These are phyloP conservation scores for Petrocephalus sullivani DNA, from an alignment of 2,797 vertebrate species.

Conservation along the genomic window DNA sequence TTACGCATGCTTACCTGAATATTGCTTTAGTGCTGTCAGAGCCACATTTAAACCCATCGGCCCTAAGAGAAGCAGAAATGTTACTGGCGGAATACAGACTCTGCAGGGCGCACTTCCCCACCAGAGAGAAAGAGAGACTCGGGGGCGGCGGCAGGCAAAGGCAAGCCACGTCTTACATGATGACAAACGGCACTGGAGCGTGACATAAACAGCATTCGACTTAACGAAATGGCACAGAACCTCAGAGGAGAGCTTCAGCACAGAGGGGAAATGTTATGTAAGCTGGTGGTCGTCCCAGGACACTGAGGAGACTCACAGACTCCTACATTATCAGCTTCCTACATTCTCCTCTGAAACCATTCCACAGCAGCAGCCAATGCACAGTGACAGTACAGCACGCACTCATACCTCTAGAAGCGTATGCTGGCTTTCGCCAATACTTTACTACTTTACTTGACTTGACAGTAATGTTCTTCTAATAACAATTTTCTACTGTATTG, in stretches of 20 bases:
- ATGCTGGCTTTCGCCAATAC: background rate
- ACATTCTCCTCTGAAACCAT: background rate
- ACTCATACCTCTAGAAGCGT: background rate
- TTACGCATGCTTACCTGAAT: slow-evolving; percentile 67
- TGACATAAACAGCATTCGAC: background rate
- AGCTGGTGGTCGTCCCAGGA: background rate
- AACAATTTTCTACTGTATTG: background rate
- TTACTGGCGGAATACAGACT: background rate
- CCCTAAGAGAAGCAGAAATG: slow-evolving; percentile 48
- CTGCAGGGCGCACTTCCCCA: background rate
- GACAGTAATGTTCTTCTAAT: background rate
- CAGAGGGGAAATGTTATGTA: background rate
- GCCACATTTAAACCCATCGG: slow-evolving; percentile 79
- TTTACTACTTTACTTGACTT: background rate
- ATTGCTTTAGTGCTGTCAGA: slow-evolving; percentile 82
- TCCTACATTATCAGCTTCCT: background rate
- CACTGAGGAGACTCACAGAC: background rate
- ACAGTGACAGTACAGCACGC: background rate
- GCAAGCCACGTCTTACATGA: background rate
- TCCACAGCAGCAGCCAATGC: background rate
- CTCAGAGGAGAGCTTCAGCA: background rate
- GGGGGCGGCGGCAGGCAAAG: background rate
- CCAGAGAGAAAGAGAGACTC: background rate
- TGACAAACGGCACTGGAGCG: too few relatives aligned
- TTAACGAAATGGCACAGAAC: background rate